Conservation (phyloP, 2,888 invertebrate genomes). For the Zonitis immaculata region DNA sequence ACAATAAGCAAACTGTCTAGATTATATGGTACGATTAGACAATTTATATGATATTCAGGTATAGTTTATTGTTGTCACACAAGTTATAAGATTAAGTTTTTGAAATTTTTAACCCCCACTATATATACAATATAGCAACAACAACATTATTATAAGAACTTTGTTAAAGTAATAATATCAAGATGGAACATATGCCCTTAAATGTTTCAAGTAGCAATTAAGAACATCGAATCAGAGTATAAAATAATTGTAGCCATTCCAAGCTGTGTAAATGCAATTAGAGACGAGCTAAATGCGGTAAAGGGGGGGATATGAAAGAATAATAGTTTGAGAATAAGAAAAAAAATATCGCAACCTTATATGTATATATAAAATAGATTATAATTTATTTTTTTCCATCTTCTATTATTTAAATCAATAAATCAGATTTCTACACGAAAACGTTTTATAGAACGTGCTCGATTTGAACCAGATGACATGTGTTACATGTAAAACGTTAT, state of each 20-base stretch:
- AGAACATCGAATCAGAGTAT: slow-evolving; percentile 41
- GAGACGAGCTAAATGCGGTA: slow-evolving; percentile 40
- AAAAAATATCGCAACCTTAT: too few relatives aligned
- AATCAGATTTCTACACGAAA: not conserved
- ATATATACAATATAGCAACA: too few relatives aligned
- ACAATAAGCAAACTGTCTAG: slow-evolving; percentile 11
- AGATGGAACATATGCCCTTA: slow-evolving; percentile 36
- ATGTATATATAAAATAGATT: too few relatives aligned
- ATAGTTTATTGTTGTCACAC: too few relatives aligned
- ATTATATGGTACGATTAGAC: too few relatives aligned
- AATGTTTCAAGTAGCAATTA: slow-evolving; percentile 40
- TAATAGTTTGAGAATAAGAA: too few relatives aligned
- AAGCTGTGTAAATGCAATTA: slow-evolving; percentile 44
- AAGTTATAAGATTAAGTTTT: too few relatives aligned
- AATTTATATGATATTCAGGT: too few relatives aligned
- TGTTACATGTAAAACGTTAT: slow-evolving; percentile 29
- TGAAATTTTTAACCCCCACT: too few relatives aligned
- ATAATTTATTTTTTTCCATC: too few relatives aligned
- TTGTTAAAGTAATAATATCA: slow-evolving; percentile 2
- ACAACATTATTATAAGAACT: not conserved
- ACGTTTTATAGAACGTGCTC: not conserved
- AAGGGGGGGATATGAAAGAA: slow-evolving; percentile 27
- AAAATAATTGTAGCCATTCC: slow-evolving; percentile 45
- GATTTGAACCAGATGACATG: slow-evolving; percentile 28
- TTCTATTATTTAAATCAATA: not conserved